Evolutionary conservation across 2,797 vertebrate species (phyloP).

Genomic region (Cottoperca gobio): DNA sequence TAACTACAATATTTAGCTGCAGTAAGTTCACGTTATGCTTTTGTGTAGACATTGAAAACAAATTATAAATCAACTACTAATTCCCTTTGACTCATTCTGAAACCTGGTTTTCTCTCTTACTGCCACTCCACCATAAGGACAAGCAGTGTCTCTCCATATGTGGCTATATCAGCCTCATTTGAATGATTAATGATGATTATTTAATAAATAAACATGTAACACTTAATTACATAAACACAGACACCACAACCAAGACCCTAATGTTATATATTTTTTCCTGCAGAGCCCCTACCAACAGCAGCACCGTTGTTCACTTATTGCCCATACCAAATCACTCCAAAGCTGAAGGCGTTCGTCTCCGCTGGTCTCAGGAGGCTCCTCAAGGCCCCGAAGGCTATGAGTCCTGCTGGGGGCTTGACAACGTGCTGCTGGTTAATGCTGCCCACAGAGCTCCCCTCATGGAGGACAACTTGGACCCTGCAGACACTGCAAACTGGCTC

Average conservation of each 20-base stretch:
- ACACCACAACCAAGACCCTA: neutral
- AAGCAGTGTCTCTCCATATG: conserved; percentile 4
- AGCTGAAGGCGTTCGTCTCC: conserved; percentile 88
- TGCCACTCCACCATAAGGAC: neutral
- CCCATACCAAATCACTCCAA: conserved; percentile 89
- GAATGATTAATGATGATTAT: neutral
- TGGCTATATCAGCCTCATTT: neutral
- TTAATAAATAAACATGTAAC: neutral
- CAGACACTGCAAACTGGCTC: conserved; percentile 98
- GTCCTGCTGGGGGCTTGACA: conserved; percentile 98
- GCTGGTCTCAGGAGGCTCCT: conserved; percentile 93
- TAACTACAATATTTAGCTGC: conserved; percentile 15
- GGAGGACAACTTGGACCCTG: conserved; percentile 95
- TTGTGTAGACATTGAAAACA: conserved; percentile 1
- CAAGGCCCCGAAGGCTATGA: conserved; percentile 91
- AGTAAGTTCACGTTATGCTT: conserved; percentile 20
- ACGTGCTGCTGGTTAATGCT: conserved; percentile 93
- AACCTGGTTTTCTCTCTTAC: neutral
- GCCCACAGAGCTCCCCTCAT: conserved; percentile 91
- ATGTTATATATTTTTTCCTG: conserved; percentile 37
- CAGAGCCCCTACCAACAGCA: conserved; percentile 95
- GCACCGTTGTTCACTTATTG: conserved; percentile 93
- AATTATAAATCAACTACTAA: neutral
- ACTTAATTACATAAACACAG: neutral
- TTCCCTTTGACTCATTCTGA: neutral